phyloP scores from a whole-genome alignment of 2,888 invertebrate species.

The Melanophora roralis region DNA sequence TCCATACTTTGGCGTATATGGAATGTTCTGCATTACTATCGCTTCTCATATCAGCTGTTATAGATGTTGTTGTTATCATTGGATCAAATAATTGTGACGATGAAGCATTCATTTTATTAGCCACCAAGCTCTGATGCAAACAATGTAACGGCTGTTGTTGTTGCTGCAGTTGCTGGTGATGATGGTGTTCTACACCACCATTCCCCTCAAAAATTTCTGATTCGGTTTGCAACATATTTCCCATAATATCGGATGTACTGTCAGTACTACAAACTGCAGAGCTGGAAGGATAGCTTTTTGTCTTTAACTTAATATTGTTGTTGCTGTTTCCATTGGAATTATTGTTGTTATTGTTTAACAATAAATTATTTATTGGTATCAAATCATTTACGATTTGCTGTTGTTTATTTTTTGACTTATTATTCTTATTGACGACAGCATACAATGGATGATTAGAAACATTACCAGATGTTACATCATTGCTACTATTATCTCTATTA shows the following conservation, averaged over 20 bases:
- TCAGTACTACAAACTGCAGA: slow-evolving; percentile 44
- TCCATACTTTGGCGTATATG: slow-evolving; percentile 78
- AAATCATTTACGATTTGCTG: slow-evolving; percentile 60
- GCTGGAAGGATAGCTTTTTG: slow-evolving; percentile 76
- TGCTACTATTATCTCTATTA: slow-evolving; percentile 19
- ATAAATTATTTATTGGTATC: slow-evolving; percentile 66
- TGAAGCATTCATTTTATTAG: slow-evolving; percentile 45
- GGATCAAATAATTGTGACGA: slow-evolving; percentile 52
- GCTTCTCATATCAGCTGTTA: slow-evolving; percentile 64
- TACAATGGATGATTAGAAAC: slow-evolving; percentile 72
- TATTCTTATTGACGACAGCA: slow-evolving; percentile 77
- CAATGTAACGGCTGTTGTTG: slow-evolving; percentile 40
- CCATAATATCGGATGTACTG: slow-evolving; percentile 57
- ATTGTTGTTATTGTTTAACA: slow-evolving; percentile 65
- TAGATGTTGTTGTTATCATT: slow-evolving; percentile 59
- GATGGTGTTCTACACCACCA: slow-evolving; percentile 68
- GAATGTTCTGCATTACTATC: slow-evolving; percentile 72
- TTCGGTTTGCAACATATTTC: slow-evolving; percentile 60
- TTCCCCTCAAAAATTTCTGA: slow-evolving; percentile 45
- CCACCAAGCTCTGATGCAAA: slow-evolving; percentile 14
- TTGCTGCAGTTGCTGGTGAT: neutral
- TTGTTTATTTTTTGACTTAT: slow-evolving; percentile 76
- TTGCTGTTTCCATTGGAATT: slow-evolving; percentile 30
- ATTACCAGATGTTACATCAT: neutral
- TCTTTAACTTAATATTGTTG: slow-evolving; percentile 66